phyloP scores from a whole-genome alignment of 2,888 invertebrate genomes.

The Eulithis prunata region DNA sequence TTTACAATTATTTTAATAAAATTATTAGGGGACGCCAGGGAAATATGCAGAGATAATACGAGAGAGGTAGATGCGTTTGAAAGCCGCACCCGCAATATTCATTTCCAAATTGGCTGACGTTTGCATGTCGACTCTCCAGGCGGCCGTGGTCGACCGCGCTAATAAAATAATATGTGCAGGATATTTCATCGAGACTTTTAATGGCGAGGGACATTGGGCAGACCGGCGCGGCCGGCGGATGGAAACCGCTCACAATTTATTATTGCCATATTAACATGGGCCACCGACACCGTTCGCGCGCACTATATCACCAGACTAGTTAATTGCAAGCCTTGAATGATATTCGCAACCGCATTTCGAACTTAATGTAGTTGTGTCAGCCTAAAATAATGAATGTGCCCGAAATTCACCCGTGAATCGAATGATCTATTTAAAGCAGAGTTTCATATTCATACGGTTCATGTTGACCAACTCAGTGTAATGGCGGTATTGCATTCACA shows the following conservation, averaged over 20 bases:
- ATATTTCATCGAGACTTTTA: slow-evolving; percentile 69
- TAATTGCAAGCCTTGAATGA: slow-evolving; percentile 78
- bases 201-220: slow-evolving; percentile 57
- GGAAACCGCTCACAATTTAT: slow-evolving; percentile 76
- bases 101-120: slow-evolving; percentile 48
- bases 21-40: slow-evolving; percentile 66
- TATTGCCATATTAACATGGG: slow-evolving; percentile 78
- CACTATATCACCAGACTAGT: slow-evolving; percentile 76
- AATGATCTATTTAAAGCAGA: slow-evolving; percentile 27
- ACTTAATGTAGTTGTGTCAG: slow-evolving; percentile 75
- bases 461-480: slow-evolving; percentile 19
- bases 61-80: slow-evolving; percentile 50
- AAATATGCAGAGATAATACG: slow-evolving; percentile 59
- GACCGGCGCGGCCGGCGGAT: slow-evolving; percentile 44
- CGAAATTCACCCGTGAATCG: slow-evolving; percentile 53
- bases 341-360: slow-evolving; percentile 77
- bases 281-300: slow-evolving; percentile 57
- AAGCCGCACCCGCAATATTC: slow-evolving; percentile 52
- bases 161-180: slow-evolving; percentile 59
- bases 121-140: slow-evolving; percentile 41
- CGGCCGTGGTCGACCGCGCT: slow-evolving; percentile 40
- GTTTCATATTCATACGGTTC: slow-evolving; percentile 27
- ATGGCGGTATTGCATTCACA: slow-evolving; percentile 13
- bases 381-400: slow-evolving; percentile 70
- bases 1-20: slow-evolving; percentile 69